Evolutionary conservation across 37 sponge, comb jelly and placozoan genomes (phyloP), one percentile per base, ranked within the genome.

Genomic region (Dysidea cf. avara): DNA sequence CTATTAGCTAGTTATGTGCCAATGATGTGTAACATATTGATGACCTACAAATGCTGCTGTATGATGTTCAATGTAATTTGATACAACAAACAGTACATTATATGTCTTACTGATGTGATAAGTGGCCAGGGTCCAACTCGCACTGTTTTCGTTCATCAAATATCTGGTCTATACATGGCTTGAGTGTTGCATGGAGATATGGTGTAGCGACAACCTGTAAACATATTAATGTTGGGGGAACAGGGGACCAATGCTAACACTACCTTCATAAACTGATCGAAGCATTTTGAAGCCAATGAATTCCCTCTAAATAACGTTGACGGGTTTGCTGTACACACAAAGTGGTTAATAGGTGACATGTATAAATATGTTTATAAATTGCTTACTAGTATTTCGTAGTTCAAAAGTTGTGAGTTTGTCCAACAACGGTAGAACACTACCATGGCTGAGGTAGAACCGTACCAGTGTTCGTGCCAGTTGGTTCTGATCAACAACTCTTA

Each of bases 251-350:
- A n/a, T n/a, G n/a, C n/a, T n/a, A n/a, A n/a, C n/a, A n/a, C 61
- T 28, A 94, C 87, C 83, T 96, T 96, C 94, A 96, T 90, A 76
- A 93, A 92, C 68, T 96, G 93, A 65, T 96, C 97, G 39, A 83
- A 68, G 29, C 86, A 81, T 66, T 96, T 96, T 26, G 97, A 81
- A 20, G 92, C 86, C 5, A 96, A 70, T 2, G 93, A 86, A 67
- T 96, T 96, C 11, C 85, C 87, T 75, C 94, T 66, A 62, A 92
- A 89, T 3, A 92, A 69, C 18, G 86, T 96, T 53, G 72, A 36
- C 14, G 86, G 70, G 28, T 78, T 39, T 51, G 33, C 87, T 87
- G 65, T n/a, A 38, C 9, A 6, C 22, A 65, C 18, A 36, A 34
- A n/a, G n/a, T n/a, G n/a, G 66, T 6, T 1, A 5, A 65, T 21